Conservation (phyloP, 2,888 invertebrate genomes). For the Lasioglossum calceatum region DNA sequence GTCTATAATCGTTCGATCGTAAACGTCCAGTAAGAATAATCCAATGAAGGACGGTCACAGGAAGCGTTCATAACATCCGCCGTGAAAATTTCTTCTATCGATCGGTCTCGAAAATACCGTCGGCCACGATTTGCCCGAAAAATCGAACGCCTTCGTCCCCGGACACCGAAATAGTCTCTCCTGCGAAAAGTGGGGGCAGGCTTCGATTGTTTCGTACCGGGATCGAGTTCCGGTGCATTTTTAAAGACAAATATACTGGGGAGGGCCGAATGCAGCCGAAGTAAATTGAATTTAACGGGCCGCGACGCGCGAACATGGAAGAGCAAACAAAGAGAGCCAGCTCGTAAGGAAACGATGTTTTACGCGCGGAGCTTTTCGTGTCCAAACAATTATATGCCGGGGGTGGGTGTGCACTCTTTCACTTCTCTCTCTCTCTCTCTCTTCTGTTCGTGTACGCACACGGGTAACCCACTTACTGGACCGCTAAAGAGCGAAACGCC, state of each 20-base stretch:
- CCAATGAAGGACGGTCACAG: background rate
- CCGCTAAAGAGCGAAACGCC: slow-evolving; percentile 48
- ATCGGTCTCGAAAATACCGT: background rate
- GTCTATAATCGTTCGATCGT: background rate
- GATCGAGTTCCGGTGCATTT: slow-evolving; percentile 40
- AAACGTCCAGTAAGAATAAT: background rate
- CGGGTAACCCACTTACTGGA: slow-evolving; percentile 57
- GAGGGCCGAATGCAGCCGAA: slow-evolving; percentile 1
- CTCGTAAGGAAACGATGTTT: slow-evolving; percentile 55
- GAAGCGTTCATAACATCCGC: background rate
- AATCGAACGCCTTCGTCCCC: background rate
- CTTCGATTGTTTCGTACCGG: slow-evolving; percentile 39
- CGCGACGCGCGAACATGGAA: slow-evolving; percentile 48
- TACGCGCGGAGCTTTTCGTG: slow-evolving; percentile 53
- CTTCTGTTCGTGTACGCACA: background rate
- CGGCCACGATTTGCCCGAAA: background rate
- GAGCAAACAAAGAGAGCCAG: slow-evolving; percentile 50
- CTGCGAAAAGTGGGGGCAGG: slow-evolving; percentile 14
- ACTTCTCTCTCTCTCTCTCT: background rate
- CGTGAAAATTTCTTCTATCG: background rate
- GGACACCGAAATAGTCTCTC: slow-evolving; percentile 20
- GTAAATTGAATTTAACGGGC: slow-evolving; percentile 53
- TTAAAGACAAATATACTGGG: slow-evolving; percentile 48
- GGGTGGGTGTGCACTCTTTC: slow-evolving; percentile 17
- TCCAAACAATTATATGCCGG: slow-evolving; percentile 50